These are phyloP conservation scores for Ennomos quercinarius DNA, from an alignment of 2,888 invertebrate genomes.

Conservation along the genomic window DNA sequence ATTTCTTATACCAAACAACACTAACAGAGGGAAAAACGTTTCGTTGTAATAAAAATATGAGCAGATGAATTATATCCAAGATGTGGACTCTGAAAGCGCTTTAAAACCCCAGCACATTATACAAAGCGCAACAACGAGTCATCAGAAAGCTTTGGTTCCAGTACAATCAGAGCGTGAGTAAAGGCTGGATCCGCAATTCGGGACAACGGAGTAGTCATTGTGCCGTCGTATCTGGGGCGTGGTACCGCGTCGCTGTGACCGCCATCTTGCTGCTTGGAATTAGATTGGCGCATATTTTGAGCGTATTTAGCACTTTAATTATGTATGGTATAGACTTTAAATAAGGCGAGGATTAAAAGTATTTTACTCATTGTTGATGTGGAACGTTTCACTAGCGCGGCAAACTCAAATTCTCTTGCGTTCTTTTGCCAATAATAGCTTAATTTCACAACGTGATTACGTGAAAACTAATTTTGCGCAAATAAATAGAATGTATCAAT, in stretches of 20 bases:
- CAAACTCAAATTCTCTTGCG: no score
- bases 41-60: no score
- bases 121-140: slow-evolving; percentile 35
- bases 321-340: no score
- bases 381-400: no score
- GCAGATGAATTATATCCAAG: background rate
- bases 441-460: no score
- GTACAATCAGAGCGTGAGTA: slow-evolving; percentile 42
- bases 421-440: no score
- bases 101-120: slow-evolving; percentile 29
- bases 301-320: background rate
- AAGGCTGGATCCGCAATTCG: slow-evolving; percentile 31
- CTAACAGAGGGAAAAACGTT: no score
- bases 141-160: slow-evolving; percentile 34
- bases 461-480: no score
- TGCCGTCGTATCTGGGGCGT: slow-evolving; percentile 21
- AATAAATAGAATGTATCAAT: no score
- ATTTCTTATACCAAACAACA: no score
- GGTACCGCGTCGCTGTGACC: slow-evolving; percentile 7
- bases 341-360: no score
- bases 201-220: slow-evolving; percentile 25
- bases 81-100: background rate
- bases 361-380: no score
- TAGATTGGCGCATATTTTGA: background rate
- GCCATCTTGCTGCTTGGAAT: background rate